phyloP scores from a whole-genome alignment of 2,888 invertebrate genomes.

The Agriotes lineatus region DNA sequence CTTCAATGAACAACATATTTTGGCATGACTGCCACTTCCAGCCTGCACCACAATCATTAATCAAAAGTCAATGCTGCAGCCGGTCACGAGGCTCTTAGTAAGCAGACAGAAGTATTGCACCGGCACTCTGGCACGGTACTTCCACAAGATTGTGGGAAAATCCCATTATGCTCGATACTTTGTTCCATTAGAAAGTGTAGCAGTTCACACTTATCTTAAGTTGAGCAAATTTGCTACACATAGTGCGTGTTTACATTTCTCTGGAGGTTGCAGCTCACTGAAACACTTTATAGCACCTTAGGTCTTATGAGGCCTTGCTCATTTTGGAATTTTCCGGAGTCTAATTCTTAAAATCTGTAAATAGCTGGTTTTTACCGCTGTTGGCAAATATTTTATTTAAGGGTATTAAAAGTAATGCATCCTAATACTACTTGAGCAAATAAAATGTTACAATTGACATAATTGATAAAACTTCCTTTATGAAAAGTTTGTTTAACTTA shows the following conservation, averaged over 20 bases:
- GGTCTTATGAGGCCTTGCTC: too few species aligned
- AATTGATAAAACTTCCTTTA: not conserved
- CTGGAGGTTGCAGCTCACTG: not conserved
- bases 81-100: constrained; percentile 10
- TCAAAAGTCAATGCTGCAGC: not conserved
- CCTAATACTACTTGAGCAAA: not conserved
- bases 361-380: not conserved
- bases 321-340: not conserved
- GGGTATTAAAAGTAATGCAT: not conserved
- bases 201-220: not conserved
- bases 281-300: too few species aligned
- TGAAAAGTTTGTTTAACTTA: too few species aligned
- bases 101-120: not conserved
- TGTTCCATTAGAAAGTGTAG: constrained; percentile 9
- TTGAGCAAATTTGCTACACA: not conserved
- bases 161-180: not conserved
- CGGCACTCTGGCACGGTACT: not conserved
- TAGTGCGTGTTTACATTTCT: not conserved
- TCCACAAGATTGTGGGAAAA: constrained; percentile 1
- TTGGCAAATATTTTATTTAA: not conserved
- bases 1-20: not conserved
- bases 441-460: not conserved
- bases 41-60: constrained; percentile 1
- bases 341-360: not conserved
- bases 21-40: not conserved